Evolutionary conservation across 2,888 invertebrate genomes (phyloP), one percentile per base, ranked within the genome.

Genomic region (Eudasyphora cyanicolor): DNA sequence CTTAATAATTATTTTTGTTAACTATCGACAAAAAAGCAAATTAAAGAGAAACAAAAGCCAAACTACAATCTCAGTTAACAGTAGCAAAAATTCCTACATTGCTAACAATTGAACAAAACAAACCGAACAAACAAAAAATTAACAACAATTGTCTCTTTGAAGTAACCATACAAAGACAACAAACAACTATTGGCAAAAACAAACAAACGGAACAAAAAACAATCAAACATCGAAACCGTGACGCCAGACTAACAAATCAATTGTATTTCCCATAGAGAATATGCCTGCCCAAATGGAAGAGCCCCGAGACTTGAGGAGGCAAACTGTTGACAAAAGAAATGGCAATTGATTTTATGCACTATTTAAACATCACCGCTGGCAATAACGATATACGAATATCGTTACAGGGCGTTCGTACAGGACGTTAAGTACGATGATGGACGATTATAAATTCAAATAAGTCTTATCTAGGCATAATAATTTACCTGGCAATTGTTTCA

Each of bases 341-440:
- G 88, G 88, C 89, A 90, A 89, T 89, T 88, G 90, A 90, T 89
- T 90, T 90, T 90, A 86, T 90, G 89, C 89, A 89, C 89, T 89
- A 90, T 86, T 90, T 89, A 51, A 62, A 80, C 51, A 83, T 45
- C 54, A 60, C 42, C 62, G 70, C 51, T 19, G 70, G 62, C 76
- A 71, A 5, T 38, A 73, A 54, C 64, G 42, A 49, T 19, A 5
- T 49, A 7, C 49, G 17, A 49, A 5, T n/a, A n/a, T n/a, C n/a
- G n/a, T n/a, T n/a, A n/a, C n/a, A n/a, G n/a, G n/a, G n/a, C n/a
- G n/a, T n/a, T n/a, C n/a, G n/a, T n/a, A n/a, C n/a, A n/a, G n/a
- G n/a, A n/a, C n/a, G n/a, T n/a, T n/a, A n/a, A n/a, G n/a, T n/a
- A n/a, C n/a, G n/a, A n/a, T n/a, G n/a, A n/a, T n/a, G n/a, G n/a